Evolutionary conservation across 2,113 vertebrate genomes (phyloP).

Genomic region (Prinia subflava): DNA sequence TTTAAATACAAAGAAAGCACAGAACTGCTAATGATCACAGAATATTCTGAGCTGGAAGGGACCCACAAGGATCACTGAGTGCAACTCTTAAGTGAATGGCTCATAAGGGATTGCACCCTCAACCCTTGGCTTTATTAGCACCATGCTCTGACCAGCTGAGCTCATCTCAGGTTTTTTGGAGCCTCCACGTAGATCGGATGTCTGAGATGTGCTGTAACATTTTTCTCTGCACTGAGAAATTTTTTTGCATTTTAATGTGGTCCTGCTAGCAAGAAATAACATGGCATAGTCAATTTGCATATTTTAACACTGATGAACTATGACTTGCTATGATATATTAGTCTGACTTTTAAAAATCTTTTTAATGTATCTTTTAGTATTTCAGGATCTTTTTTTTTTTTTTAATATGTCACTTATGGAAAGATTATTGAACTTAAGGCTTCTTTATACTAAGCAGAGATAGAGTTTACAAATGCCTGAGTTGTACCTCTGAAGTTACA

Average conservation of each 20-base stretch:
- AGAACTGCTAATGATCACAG: background rate
- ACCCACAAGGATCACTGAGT: background rate
- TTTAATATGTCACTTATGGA: background rate
- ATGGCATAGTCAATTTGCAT: background rate
- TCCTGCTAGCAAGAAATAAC: background rate
- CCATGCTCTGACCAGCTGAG: background rate
- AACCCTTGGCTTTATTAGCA: background rate
- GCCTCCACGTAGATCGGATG: background rate
- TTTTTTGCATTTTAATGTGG: background rate
- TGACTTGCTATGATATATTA: background rate
- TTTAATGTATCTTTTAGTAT: background rate
- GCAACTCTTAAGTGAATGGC: fast-evolving
- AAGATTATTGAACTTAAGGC: background rate
- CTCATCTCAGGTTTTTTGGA: background rate
- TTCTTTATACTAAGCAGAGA: background rate
- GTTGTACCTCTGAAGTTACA: background rate
- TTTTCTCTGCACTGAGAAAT: background rate
- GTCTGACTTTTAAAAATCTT: background rate
- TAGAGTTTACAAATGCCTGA: background rate
- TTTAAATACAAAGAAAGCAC: background rate
- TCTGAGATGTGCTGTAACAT: background rate
- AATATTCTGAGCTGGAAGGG: background rate
- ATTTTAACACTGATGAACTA: background rate
- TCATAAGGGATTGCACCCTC: too few species aligned
- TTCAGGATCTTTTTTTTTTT: background rate